Conservation (phyloP, 2,113 vertebrate genomes). For the Vulpes vulpes region DNA sequence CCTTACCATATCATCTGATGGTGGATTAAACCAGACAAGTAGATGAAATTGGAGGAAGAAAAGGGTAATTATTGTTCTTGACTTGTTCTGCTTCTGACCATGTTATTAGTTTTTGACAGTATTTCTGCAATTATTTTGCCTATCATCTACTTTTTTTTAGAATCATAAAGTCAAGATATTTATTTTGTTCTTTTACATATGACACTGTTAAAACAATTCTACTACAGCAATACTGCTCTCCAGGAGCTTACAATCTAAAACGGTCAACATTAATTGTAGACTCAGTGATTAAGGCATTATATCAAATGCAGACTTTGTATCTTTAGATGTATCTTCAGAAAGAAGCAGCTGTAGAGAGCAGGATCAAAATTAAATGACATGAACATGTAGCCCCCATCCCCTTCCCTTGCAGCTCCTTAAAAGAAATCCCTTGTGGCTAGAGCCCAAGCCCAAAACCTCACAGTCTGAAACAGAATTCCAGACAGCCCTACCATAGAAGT, state of each 20-base stretch:
- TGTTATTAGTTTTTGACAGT: neutral
- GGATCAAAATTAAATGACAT: slow-evolving; percentile 61
- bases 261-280: slow-evolving; percentile 71
- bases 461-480: slow-evolving; percentile 31
- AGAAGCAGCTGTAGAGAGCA: slow-evolving; percentile 59
- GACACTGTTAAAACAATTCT: slow-evolving; percentile 76
- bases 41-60: neutral
- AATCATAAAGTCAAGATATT: slow-evolving; percentile 82
- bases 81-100: neutral
- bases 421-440: neutral
- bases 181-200: slow-evolving; percentile 82
- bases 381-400: neutral
- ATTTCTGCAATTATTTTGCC: neutral
- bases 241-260: slow-evolving; percentile 79
- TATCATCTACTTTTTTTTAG: neutral
- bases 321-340: slow-evolving; percentile 54
- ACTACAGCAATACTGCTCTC: slow-evolving; percentile 76
- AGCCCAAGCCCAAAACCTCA: neutral
- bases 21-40: neutral
- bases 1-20: neutral
- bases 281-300: slow-evolving; percentile 82
- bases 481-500: neutral
- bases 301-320: slow-evolving; percentile 61
- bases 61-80: neutral
- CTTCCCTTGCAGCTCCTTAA: neutral